Conservation (phyloP, 92 coral and sea anemone genomes). For the Epizoanthus stellaris region DNA sequence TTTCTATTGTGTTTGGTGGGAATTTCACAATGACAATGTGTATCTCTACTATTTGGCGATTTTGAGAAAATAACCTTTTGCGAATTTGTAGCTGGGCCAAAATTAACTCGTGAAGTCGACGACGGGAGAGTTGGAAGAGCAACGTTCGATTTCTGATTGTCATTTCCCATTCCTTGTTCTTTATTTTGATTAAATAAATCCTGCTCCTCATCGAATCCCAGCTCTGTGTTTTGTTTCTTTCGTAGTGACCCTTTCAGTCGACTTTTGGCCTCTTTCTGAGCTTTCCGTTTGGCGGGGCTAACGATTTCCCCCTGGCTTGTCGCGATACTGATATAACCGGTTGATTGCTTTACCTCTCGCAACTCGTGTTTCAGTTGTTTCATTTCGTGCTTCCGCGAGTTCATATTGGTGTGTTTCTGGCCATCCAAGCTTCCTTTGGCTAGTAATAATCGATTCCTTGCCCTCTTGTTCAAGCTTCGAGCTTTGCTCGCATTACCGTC, state of each 20-base stretch:
- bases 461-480: constrained; percentile 74
- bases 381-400: constrained; percentile 87
- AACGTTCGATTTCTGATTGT: neutral
- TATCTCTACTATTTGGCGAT: neutral
- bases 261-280: constrained; percentile 13
- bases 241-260: constrained; percentile 10
- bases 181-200: neutral
- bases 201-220: neutral
- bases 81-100: neutral
- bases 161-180: neutral
- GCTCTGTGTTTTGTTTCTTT: constrained; percentile 12
- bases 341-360: constrained; percentile 78
- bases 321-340: constrained; percentile 63
- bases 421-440: constrained; percentile 64
- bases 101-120: constrained; percentile 1
- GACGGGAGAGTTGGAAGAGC: neutral
- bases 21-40: constrained; percentile 38
- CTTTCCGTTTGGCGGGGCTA: constrained; percentile 29
- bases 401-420: constrained; percentile 62
- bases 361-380: constrained; percentile 77
- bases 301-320: neutral
- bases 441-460: constrained; percentile 66
- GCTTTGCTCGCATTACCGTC: constrained; percentile 83
- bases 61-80: neutral
- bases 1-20: constrained; percentile 39